Conservation (phyloP, 2,888 invertebrate genomes). For the Dicycla oo region DNA sequence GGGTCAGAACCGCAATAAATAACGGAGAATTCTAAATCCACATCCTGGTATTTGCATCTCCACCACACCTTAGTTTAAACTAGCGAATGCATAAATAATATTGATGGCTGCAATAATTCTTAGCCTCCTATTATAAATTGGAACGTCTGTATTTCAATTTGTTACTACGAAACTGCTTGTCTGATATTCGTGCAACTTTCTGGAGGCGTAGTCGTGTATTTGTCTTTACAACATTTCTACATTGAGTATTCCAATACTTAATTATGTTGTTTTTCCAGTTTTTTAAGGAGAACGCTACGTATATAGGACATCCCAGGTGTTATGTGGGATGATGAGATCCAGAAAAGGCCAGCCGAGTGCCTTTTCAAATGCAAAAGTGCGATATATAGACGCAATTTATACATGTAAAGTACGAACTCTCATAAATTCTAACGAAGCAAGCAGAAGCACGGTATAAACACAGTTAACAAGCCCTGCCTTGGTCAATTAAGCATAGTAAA, state of each 20-base stretch:
- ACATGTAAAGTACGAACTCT: background rate
- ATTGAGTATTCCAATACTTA: background rate
- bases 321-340: background rate
- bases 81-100: slow-evolving; percentile 58
- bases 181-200: slow-evolving; percentile 24
- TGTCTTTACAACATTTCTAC: background rate
- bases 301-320: background rate
- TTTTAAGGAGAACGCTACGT: background rate
- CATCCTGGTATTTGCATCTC: slow-evolving; percentile 48
- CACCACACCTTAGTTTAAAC: slow-evolving; percentile 56
- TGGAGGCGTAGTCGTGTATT: background rate
- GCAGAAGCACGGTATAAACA: background rate
- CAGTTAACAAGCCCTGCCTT: slow-evolving; percentile 7
- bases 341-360: background rate
- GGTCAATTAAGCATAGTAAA: slow-evolving; percentile 35
- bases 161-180: slow-evolving; percentile 39
- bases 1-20: slow-evolving; percentile 30
- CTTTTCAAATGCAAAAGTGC: background rate
- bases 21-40: slow-evolving; percentile 39
- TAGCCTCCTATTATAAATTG: slow-evolving; percentile 45
- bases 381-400: background rate
- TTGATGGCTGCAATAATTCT: slow-evolving; percentile 52
- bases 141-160: slow-evolving; percentile 40
- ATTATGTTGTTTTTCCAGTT: background rate
- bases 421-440: background rate